Percentiles rank a stretch among this genome's conserved stretches.
phyloP scores from a whole-genome alignment of 2,888 invertebrate species.

The Aporophyla lueneburgensis region DNA sequence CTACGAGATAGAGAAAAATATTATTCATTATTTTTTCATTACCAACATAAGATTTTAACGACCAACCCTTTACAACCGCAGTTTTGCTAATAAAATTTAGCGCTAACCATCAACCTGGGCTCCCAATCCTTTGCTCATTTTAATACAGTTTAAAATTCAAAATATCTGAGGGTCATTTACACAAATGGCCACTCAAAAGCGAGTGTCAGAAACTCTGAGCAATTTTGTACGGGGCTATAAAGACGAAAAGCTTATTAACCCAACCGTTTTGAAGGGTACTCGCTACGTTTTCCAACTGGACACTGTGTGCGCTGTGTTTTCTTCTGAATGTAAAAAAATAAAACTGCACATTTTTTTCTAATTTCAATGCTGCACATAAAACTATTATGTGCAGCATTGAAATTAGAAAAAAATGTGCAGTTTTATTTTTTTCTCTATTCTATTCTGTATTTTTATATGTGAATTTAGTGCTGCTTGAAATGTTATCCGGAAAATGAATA shows the following conservation, averaged over 20 bases:
- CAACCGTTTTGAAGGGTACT: constrained; percentile 64
- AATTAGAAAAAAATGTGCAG: neutral
- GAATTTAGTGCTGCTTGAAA: neutral
- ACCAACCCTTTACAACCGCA: constrained; percentile 58
- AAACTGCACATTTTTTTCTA: neutral
- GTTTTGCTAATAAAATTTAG: constrained; percentile 71
- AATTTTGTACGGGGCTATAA: constrained; percentile 76
- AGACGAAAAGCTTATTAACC: constrained; percentile 77
- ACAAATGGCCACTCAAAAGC: constrained; percentile 78
- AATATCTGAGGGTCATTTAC: constrained; percentile 81
- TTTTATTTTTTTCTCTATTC: neutral
- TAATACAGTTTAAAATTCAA: constrained; percentile 79
- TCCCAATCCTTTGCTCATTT: constrained; percentile 80
- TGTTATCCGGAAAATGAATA: neutral
- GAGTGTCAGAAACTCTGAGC: constrained; percentile 75
- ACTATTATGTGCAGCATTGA: neutral
- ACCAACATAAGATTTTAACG: constrained; percentile 64
- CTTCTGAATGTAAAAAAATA: neutral
- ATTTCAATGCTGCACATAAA: neutral
- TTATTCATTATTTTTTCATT: constrained; percentile 34
- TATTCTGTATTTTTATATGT: neutral
- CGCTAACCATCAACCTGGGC: constrained; percentile 59
- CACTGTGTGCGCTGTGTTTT: constrained; percentile 46
- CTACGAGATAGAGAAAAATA: neutral
- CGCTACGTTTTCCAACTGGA: constrained; percentile 67